Conservation (phyloP, 2,113 vertebrate genomes). For the Tachuris rubrigastra region DNA sequence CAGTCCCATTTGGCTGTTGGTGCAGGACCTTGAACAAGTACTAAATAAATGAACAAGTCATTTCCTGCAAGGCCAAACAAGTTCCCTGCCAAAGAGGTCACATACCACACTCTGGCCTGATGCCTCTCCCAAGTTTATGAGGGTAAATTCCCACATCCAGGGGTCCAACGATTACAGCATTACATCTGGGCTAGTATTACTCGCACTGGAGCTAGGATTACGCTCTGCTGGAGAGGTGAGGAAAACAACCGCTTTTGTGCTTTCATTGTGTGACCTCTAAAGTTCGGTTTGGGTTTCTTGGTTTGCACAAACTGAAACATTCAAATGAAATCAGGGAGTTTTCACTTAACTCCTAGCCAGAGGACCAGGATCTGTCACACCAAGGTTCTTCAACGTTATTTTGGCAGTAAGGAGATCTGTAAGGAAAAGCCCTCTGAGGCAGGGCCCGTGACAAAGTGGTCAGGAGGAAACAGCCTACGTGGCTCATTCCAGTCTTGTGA, state of each 20-base stretch:
- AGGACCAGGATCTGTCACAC: neutral
- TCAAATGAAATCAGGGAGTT: neutral
- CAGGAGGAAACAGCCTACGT: neutral
- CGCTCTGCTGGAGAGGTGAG: slow-evolving; percentile 9
- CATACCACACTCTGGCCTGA: slow-evolving; percentile 50
- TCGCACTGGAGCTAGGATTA: neutral
- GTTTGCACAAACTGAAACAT: neutral
- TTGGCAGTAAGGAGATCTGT: neutral
- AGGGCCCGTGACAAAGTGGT: neutral
- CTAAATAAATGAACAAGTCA: slow-evolving; percentile 43
- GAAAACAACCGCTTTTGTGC: slow-evolving; percentile 36
- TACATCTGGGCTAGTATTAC: slow-evolving; percentile 37
- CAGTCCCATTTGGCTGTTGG: neutral
- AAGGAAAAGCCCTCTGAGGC: slow-evolving; percentile 30
- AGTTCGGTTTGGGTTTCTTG: slow-evolving; percentile 31
- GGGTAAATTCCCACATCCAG: slow-evolving; percentile 63
- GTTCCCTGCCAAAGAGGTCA: slow-evolving; percentile 62
- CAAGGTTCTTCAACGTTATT: neutral
- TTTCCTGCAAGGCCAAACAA: slow-evolving; percentile 61
- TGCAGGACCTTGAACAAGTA: slow-evolving; percentile 31
- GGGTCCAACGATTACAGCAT: slow-evolving; percentile 17
- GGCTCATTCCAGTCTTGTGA: neutral
- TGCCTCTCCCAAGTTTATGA: slow-evolving; percentile 55
- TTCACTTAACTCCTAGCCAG: neutral
- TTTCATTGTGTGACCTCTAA: slow-evolving; percentile 35